phyloP scores from a whole-genome alignment of 2,797 vertebrate genomes.

The Gadopsis marmoratus region DNA sequence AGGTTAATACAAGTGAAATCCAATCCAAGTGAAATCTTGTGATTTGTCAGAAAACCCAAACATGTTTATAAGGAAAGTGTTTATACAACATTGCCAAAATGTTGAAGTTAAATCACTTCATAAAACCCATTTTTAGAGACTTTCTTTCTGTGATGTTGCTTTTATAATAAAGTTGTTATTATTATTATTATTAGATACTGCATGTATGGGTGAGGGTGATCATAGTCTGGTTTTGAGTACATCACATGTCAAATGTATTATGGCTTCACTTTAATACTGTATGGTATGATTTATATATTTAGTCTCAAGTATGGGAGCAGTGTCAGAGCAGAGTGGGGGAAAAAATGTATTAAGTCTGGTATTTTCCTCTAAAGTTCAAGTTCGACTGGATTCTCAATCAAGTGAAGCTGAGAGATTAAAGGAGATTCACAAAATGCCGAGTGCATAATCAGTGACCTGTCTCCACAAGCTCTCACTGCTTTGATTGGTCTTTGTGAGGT shows the following conservation, averaged over 20 bases:
- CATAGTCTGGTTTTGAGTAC: neutral
- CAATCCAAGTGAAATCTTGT: too few species aligned
- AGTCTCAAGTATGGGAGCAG: neutral
- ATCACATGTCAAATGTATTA: neutral
- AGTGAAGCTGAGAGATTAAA: slow-evolving; percentile 71
- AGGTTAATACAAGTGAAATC: too few species aligned
- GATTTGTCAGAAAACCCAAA: too few species aligned
- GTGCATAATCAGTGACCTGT: slow-evolving; percentile 63
- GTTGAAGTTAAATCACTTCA: too few species aligned
- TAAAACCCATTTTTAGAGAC: too few species aligned
- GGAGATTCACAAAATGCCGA: slow-evolving; percentile 69
- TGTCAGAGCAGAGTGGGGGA: neutral
- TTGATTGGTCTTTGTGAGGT: slow-evolving; percentile 62
- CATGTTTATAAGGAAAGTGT: neutral
- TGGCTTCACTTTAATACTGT: neutral
- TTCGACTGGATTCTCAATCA: slow-evolving; percentile 63
- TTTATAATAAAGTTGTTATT: too few species aligned
- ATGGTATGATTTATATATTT: neutral
- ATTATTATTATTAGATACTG: too few species aligned
- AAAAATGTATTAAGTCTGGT: slow-evolving; percentile 46
- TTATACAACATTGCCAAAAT: neutral
- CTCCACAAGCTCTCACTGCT: slow-evolving; percentile 35
- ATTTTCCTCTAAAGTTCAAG: slow-evolving; percentile 79
- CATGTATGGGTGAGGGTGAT: too few species aligned
- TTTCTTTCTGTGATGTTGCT: too few species aligned